These are phyloP conservation scores for Mormyrops boulengeri DNA, from an alignment of 2,797 vertebrate genomes.

Conservation along the genomic window DNA sequence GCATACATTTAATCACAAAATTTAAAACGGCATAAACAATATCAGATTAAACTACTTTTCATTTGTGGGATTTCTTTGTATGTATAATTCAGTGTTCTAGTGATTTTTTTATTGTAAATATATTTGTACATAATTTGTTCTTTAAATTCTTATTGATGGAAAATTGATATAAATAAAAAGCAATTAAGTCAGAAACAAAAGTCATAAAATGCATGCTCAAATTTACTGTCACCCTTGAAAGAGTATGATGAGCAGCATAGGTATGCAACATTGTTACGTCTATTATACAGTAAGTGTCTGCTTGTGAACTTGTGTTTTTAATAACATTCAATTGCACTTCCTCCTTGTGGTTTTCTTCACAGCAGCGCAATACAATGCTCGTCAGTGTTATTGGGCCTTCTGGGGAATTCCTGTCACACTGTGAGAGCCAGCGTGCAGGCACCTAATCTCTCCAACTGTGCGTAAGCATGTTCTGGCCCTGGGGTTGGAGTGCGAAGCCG, in stretches of 20 bases:
- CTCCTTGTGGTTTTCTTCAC: constrained; percentile 18
- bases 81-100: neutral
- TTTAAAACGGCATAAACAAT: neutral
- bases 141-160: neutral
- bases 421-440: neutral
- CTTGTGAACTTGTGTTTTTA: neutral
- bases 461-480: neutral
- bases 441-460: neutral
- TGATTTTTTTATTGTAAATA: constrained; percentile 14
- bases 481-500: neutral
- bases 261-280: neutral
- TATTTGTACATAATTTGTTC: neutral
- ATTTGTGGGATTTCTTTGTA: neutral
- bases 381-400: neutral
- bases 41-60: neutral
- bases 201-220: neutral
- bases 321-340: constrained; percentile 10
- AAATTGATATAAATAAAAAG: neutral
- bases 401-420: constrained; percentile 22
- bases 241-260: neutral
- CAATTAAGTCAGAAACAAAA: neutral
- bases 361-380: neutral
- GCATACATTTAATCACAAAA: neutral
- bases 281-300: neutral
- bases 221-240: neutral